Evolutionary conservation across 2,888 invertebrate species (phyloP), one percentile per base, ranked within the genome.

Genomic region (Apamea epomidion): DNA sequence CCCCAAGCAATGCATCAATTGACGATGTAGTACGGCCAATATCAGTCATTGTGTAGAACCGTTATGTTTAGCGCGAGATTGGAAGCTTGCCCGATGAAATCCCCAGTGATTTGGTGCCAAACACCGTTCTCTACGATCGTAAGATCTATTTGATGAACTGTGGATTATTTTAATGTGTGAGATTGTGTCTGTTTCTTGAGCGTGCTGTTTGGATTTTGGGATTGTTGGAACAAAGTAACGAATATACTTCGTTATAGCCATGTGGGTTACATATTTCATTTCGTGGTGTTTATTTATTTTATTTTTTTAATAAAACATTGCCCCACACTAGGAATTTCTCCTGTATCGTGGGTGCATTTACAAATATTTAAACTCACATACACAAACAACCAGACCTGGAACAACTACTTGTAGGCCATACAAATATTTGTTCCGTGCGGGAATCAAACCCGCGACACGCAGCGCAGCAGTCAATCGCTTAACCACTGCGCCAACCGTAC

Each of bases 71-170:
- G 60, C 70, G 12, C n/a, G 29, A 45, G 76, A 84, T 84, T 84
- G 83, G 84, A 84, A 70, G 42, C 65, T 65, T 84, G 85, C 84
- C 84, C 85, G 65, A 16, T 62, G 83, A 58, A 80, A 74, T 84
- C 67, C 64, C n/a, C 64, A 25, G 48, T 64, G 80, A 80, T 74
- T 84, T 71, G 76, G 29, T 77, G 82, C 82, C 80, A 76, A 84
- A 74, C 67, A 71, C n/a, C 21, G 64, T 54, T 83, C 48, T 45
- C 45, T 62, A 51, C 51, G 18, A 16, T 51, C 32, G 67, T 45
- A 42, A 74, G 67, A 84, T 84, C 68, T 80, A 80, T 84, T 74
- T 70, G 74, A 74, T 65, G 70, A 12, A 37, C 42, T 80, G 60
- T 62, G 51, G 60, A 64, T 73, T 80, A 83, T 73, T 73, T 79